These are phyloP conservation scores for Griposia aprilina DNA, from an alignment of 2,888 invertebrate genomes.

Conservation along the genomic window DNA sequence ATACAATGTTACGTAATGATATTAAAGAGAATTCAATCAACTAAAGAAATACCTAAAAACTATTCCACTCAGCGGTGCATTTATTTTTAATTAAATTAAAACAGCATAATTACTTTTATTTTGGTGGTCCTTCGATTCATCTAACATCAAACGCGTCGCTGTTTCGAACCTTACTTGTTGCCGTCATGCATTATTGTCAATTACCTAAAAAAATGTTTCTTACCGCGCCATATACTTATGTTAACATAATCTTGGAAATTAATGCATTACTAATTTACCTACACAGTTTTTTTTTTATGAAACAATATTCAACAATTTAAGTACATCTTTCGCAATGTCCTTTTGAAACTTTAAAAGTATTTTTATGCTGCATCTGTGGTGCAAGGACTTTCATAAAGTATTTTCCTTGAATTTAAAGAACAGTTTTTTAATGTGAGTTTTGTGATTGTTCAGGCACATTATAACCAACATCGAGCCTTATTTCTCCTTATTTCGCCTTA, in stretches of 20 bases:
- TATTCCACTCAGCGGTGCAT: too few species aligned
- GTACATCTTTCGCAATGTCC: background rate
- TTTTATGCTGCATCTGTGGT: background rate
- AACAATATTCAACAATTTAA: background rate
- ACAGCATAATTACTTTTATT: too few species aligned
- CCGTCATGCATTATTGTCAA: too few species aligned
- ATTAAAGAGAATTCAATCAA: too few species aligned
- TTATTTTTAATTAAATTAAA: too few species aligned
- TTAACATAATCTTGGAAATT: background rate
- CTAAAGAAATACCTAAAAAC: too few species aligned
- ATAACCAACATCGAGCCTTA: background rate
- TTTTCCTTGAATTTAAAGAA: conserved; percentile 19
- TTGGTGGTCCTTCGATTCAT: too few species aligned
- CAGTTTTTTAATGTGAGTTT: conserved; percentile 3
- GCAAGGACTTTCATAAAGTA: background rate
- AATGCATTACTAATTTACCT: background rate
- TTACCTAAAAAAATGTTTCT: too few species aligned
- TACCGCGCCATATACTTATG: background rate
- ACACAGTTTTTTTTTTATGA: background rate
- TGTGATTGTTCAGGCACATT: background rate
- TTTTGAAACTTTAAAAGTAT: background rate
- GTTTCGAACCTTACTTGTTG: too few species aligned
- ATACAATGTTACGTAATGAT: too few species aligned
- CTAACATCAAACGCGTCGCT: too few species aligned
- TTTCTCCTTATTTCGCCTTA: too few species aligned